Conservation (phyloP, 1,140 invertebrate genomes). For the Linepithema humile region DNA sequence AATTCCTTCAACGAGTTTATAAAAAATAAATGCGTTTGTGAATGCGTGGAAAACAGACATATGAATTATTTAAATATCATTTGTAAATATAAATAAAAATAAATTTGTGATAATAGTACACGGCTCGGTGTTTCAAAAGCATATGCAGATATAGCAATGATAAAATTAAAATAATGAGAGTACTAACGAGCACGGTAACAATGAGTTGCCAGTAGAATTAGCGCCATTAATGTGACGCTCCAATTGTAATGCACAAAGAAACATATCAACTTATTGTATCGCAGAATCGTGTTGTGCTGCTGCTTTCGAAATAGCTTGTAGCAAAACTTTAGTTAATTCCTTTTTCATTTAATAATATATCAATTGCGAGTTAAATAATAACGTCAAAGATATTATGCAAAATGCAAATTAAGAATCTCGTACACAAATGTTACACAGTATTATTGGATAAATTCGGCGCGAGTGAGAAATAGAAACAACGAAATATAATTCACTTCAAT, state of each 20-base stretch:
- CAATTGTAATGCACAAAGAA: slow-evolving; percentile 49
- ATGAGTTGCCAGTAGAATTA: slow-evolving; percentile 45
- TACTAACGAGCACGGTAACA: slow-evolving; percentile 29
- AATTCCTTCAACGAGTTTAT: neutral
- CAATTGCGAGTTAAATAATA: neutral
- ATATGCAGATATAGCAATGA: neutral
- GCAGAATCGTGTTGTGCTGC: neutral
- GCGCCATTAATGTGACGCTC: slow-evolving; percentile 42
- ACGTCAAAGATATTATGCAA: neutral
- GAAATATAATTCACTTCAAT: too few relatives aligned
- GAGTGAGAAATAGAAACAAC: too few relatives aligned
- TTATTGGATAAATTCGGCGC: too few relatives aligned
- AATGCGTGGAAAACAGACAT: neutral
- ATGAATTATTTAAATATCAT: neutral
- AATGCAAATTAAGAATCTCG: neutral
- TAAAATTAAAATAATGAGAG: slow-evolving; percentile 36
- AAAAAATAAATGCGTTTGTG: neutral
- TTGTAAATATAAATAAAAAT: slow-evolving; percentile 9
- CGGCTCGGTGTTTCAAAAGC: neutral
- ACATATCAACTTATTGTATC: slow-evolving; percentile 40
- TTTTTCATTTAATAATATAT: neutral
- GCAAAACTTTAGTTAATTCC: neutral
- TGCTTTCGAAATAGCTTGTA: neutral
- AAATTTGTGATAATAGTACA: neutral
- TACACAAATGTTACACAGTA: too few relatives aligned